Percentiles rank a stretch among this genome's conserved stretches.
Conservation (phyloP, 2,113 vertebrate species). For the Leptodactylus fuscus region DNA sequence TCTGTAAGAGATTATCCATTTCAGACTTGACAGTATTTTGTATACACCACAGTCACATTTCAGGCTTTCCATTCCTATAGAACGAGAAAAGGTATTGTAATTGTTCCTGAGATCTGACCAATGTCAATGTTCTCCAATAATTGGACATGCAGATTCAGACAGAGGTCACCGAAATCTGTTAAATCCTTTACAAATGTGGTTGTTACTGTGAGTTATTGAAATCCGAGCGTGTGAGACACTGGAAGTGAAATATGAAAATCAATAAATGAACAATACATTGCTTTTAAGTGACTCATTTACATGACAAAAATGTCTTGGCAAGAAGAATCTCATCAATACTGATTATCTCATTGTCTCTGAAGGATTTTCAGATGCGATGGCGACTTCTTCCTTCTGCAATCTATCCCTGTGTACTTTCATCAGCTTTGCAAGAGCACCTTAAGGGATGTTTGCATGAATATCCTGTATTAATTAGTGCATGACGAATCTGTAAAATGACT, state of each 20-base stretch:
- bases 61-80: too few species aligned
- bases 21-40: too few species aligned
- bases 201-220: neutral
- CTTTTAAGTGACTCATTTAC: constrained; percentile 33
- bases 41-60: too few species aligned
- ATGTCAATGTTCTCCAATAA: neutral
- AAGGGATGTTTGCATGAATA: constrained; percentile 30
- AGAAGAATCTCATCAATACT: constrained; percentile 36
- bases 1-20: too few species aligned
- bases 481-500: constrained; percentile 28
- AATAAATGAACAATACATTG: constrained; percentile 34
- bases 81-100: neutral
- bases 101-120: neutral
- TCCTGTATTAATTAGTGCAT: constrained; percentile 32
- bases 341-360: constrained; percentile 29
- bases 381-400: neutral
- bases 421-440: constrained; percentile 16
- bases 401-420: constrained; percentile 3
- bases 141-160: neutral
- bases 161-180: constrained; percentile 11
- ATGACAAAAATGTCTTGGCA: constrained; percentile 41
- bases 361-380: constrained; percentile 14
- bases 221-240: neutral
- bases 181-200: neutral
- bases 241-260: constrained; percentile 39